Percentiles rank a stretch among this genome's conserved stretches.
These are phyloP conservation scores for Sarcophaga variegata DNA, from an alignment of 2,888 invertebrate species.

Conservation along the genomic window DNA sequence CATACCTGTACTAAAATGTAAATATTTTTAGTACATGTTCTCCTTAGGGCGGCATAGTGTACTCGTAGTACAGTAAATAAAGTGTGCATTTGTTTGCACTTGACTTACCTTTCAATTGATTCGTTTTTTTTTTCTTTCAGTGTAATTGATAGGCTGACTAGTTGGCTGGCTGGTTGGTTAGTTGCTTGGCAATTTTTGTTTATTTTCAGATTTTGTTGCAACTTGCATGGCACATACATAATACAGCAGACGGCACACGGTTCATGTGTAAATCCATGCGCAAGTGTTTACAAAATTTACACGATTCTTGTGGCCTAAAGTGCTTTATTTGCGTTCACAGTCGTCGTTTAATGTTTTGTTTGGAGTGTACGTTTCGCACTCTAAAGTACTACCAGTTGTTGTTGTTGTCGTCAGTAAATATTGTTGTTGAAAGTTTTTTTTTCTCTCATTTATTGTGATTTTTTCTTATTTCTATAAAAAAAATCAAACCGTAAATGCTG, in stretches of 20 bases:
- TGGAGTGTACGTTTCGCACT: slow-evolving; percentile 1
- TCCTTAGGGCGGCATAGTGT: too few relatives aligned
- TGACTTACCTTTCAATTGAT: not conserved
- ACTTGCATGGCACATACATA: slow-evolving; percentile 28
- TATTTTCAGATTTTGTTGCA: slow-evolving; percentile 34
- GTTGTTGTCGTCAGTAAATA: slow-evolving; percentile 44
- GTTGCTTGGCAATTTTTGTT: slow-evolving; percentile 10
- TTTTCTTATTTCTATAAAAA: not conserved
- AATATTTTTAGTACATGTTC: too few relatives aligned
- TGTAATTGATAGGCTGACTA: not conserved
- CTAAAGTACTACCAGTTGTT: not conserved
- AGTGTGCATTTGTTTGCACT: too few relatives aligned
- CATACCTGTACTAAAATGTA: too few relatives aligned
- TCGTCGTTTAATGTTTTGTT: slow-evolving; percentile 35
- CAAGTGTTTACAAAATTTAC: slow-evolving; percentile 54
- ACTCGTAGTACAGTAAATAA: too few relatives aligned
- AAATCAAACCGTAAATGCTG: slow-evolving; percentile 24
- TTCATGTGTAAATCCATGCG: not conserved
- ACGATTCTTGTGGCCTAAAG: slow-evolving; percentile 56
- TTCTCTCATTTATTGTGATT: not conserved
- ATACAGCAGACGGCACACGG: not conserved
- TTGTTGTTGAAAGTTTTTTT: slow-evolving; percentile 16
- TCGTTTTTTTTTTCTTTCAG: not conserved
- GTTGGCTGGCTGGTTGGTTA: not conserved
- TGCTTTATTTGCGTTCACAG: slow-evolving; percentile 55